Evolutionary conservation across 2,888 invertebrate species (phyloP), one percentile per base, ranked within the genome.

Genomic region (Rhorus exstirpatorius): DNA sequence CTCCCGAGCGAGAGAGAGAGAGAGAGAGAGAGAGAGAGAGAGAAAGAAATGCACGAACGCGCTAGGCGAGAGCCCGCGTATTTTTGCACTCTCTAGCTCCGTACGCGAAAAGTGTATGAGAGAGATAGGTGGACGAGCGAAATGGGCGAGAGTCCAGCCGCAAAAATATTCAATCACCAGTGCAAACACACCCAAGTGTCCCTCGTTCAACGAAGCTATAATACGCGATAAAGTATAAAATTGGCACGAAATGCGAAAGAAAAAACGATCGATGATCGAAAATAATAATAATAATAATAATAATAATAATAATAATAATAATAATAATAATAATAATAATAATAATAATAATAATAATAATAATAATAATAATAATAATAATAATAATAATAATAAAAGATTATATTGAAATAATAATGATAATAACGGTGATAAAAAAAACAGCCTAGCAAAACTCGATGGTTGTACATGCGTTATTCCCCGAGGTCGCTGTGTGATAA

Each of bases 131-230:
- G 17, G 46, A 6, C 58, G 58, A 68, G 65, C 38, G 70, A 61
- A 74, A 77, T 55, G 49, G 68, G 53, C 68, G 77, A 79, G 84
- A 67, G 49, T 68, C 35, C 70, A 79, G 79, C 82, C 82, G 85
- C 86, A 83, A 88, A 83, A 88, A 88, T 88, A 86, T 88, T 86
- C 87, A 86, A 88, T 88, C 85, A 86, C 63, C 74, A 82, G 81
- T 81, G 75, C 84, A 86, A 87, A 86, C 83, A 87, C 44, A 21
- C 61, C 35, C 44, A 55, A 46, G 71, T 38, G 53, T 44, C 24
- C 63, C 19, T n/a, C 21, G 35, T 21, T 31, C n/a, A 31, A 31
- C 19, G n/a, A 60, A 46, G 24, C n/a, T 58, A 14, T n/a, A 14
- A 14, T 31, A 31, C 4, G 31, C 17, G 26, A 61, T 51, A 49